Percentiles rank a stretch among this genome's conserved stretches.
Evolutionary conservation across 2,113 vertebrate species (phyloP).

Genomic region (Gobiocypris rarus): DNA sequence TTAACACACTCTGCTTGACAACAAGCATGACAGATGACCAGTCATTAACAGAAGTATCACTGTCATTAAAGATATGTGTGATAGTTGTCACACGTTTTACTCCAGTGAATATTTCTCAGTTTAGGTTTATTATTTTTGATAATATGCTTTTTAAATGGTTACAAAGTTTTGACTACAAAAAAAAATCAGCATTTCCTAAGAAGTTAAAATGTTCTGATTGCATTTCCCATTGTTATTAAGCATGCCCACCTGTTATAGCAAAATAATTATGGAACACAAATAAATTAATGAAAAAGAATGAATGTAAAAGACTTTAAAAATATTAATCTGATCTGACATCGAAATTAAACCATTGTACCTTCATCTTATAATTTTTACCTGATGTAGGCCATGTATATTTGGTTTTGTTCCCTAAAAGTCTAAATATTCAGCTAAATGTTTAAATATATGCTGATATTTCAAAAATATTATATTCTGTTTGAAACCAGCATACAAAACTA

Average conservation of each 20-base stretch:
- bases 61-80: not conserved
- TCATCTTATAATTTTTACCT: too few species aligned
- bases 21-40: not conserved
- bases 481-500: not conserved
- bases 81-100: not conserved
- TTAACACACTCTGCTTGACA: not conserved
- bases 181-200: not conserved
- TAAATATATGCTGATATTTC: not conserved
- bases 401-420: too few species aligned
- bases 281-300: too few species aligned
- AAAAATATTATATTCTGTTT: not conserved
- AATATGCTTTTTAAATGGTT: not conserved
- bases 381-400: too few species aligned
- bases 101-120: not conserved
- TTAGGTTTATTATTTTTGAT: not conserved
- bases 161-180: not conserved
- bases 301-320: too few species aligned
- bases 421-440: too few species aligned
- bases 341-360: too few species aligned
- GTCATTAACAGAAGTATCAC: not conserved
- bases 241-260: not conserved
- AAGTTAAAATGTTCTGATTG: not conserved
- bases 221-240: not conserved
- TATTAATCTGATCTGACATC: too few species aligned
- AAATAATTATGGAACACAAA: too few species aligned